Evolutionary conservation across 2,797 vertebrate species (phyloP), one percentile per base, ranked within the genome.

Genomic region (Acridotheres tristis): DNA sequence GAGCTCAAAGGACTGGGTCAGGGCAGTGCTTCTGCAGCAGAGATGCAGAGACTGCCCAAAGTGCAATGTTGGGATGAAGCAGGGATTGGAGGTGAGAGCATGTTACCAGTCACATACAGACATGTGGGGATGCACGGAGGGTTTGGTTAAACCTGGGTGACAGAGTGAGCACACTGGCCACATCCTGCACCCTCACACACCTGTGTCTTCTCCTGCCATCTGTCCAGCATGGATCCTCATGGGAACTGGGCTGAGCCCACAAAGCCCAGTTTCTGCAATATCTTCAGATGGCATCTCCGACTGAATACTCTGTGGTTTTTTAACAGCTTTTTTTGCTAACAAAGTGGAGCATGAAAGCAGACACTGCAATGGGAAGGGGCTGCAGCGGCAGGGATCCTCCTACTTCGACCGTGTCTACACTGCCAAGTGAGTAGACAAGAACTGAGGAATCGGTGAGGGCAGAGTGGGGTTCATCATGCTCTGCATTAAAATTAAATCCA

Each of bases 291-390:
- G 36, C 75, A 38, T 75, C 62, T 89, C 92, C 45, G 57, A 74
- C 42, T 11, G 19, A 86, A 69, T 27, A 25, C 40, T 67, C 27
- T 76, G 40, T 86, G 58, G 12, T 2, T 85, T 74, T 96, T 47
- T 69, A 66, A 85, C 96, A 99, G 99, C 96, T 4, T 99, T 98
- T 96, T 99, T 99, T 90, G 98, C 99, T 29, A 97, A 98, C 89
- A 99, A 99, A 97, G 98, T 99, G 71, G 99, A 99, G 84, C 98
- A 98, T 38, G 99, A 99, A 95, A 98, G 98, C 97, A 98, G 97
- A 88, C 92, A 61, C 26, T 94, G 97, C 14, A 97, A 97, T 1
- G 85, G 92, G 26, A 97, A 97, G 89, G 97, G 91, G 61, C 84
- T 98, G 88, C 98, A 98, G 93, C 95, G 98, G 55, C 96, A 71